phyloP scores from a whole-genome alignment of 2,888 invertebrate species.

The Nomada ruficornis region DNA sequence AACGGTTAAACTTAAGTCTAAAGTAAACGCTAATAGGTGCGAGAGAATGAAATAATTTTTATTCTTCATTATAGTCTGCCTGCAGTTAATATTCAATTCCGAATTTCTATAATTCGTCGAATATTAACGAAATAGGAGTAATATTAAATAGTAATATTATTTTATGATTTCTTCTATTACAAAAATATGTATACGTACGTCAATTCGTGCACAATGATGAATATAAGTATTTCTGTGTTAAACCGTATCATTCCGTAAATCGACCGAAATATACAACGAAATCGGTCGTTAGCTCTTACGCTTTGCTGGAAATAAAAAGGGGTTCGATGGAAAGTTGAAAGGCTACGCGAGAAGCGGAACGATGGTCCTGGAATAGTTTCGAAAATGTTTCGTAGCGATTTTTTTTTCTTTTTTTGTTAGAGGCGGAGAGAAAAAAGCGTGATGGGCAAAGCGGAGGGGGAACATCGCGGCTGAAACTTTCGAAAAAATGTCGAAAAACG shows the following conservation, averaged over 20 bases:
- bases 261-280: not conserved
- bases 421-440: not conserved
- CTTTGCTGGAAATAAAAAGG: slow-evolving; percentile 5
- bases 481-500: slow-evolving; percentile 36
- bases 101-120: no score
- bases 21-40: no score
- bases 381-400: slow-evolving; percentile 13
- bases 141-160: no score
- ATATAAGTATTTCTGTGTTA: not conserved
- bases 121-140: no score
- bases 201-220: not conserved
- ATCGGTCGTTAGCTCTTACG: not conserved
- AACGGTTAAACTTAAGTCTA: no score
- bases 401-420: not conserved
- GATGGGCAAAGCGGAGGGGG: not conserved
- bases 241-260: slow-evolving; percentile 25
- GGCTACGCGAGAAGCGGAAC: not conserved
- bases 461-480: slow-evolving; percentile 24
- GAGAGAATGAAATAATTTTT: no score
- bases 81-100: no score
- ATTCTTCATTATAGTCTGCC: no score
- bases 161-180: no score
- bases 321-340: not conserved
- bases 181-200: not conserved
- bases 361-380: slow-evolving; percentile 39